phyloP scores from a whole-genome alignment of 2,797 vertebrate genomes.

The Menidia menidia region DNA sequence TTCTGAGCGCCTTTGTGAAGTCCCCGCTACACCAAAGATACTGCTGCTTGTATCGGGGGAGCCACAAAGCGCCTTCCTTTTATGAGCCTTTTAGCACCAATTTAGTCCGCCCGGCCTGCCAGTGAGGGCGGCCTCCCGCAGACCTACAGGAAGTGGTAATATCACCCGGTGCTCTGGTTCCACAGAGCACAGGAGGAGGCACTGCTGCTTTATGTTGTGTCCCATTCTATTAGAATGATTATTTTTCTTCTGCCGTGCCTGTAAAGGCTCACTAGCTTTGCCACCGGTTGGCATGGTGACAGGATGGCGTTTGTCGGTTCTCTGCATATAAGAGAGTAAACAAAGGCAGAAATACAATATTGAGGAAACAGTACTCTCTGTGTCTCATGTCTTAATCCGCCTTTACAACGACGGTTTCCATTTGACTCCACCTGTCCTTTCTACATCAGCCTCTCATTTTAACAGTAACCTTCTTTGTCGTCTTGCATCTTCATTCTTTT shows the following conservation, averaged over 20 bases:
- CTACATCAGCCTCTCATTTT: slow-evolving; percentile 38
- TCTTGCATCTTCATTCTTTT: slow-evolving; percentile 48
- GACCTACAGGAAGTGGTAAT: slow-evolving; percentile 67
- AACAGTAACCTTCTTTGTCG: slow-evolving; percentile 47
- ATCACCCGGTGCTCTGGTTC: slow-evolving; percentile 55
- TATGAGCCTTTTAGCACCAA: slow-evolving; percentile 57
- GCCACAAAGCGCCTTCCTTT: slow-evolving; percentile 52
- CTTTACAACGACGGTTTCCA: slow-evolving; percentile 1
- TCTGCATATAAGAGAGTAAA: slow-evolving; percentile 14
- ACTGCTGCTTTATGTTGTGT: slow-evolving; percentile 56
- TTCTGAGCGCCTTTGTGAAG: slow-evolving; percentile 55
- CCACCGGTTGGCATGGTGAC: slow-evolving; percentile 69
- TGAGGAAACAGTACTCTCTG: slow-evolving; percentile 25
- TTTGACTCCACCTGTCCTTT: slow-evolving; percentile 27
- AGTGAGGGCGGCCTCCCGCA: slow-evolving; percentile 55
- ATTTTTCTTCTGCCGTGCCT: slow-evolving; percentile 63
- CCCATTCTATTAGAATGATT: slow-evolving; percentile 54
- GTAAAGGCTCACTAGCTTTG: slow-evolving; percentile 38
- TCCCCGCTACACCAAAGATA: slow-evolving; percentile 46
- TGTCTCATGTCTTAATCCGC: slow-evolving; percentile 22
- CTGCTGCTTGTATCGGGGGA: slow-evolving; percentile 24
- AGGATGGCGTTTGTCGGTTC: slow-evolving; percentile 29
- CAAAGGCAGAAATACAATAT: slow-evolving; percentile 30
- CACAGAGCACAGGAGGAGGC: slow-evolving; percentile 59
- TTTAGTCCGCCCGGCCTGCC: slow-evolving; percentile 69